Evolutionary conservation across 2,113 vertebrate species (phyloP).

Genomic region (Corvus moneduloides): DNA sequence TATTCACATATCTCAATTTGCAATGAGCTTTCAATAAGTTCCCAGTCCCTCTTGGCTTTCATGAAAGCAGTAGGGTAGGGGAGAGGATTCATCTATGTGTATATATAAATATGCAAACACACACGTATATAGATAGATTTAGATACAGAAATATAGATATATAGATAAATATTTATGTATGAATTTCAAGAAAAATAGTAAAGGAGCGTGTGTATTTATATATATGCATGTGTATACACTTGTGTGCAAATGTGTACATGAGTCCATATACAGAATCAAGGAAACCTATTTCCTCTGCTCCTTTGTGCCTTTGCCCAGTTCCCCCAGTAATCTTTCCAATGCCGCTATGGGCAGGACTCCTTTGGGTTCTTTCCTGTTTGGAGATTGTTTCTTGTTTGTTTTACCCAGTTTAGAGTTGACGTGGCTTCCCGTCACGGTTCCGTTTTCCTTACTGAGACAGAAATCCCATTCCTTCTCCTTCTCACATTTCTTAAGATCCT

Average conservation of each 20-base stretch:
- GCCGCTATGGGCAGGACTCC: background rate
- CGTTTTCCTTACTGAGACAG: background rate
- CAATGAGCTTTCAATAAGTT: background rate
- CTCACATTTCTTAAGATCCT: background rate
- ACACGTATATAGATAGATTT: background rate
- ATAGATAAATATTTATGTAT: fast-evolving
- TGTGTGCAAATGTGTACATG: background rate
- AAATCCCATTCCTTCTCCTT: background rate
- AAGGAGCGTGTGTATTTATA: background rate
- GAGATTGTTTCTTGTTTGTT: background rate
- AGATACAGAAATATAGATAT: background rate
- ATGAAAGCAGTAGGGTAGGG: background rate
- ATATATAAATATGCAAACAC: background rate
- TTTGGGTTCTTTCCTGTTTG: background rate
- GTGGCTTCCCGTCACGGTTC: background rate
- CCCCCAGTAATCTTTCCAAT: background rate
- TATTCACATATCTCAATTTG: background rate
- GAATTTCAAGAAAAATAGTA: background rate
- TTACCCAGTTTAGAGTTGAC: background rate
- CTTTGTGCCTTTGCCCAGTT: background rate
- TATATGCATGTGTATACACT: fast-evolving
- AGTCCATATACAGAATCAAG: background rate
- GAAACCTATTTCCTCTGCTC: background rate
- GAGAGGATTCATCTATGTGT: background rate
- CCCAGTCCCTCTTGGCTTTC: background rate